A percentile compares a stretch with the other conserved stretches of the same genome.
phyloP scores from a whole-genome alignment of 2,113 vertebrate species.

The Bothrops jararaca region DNA sequence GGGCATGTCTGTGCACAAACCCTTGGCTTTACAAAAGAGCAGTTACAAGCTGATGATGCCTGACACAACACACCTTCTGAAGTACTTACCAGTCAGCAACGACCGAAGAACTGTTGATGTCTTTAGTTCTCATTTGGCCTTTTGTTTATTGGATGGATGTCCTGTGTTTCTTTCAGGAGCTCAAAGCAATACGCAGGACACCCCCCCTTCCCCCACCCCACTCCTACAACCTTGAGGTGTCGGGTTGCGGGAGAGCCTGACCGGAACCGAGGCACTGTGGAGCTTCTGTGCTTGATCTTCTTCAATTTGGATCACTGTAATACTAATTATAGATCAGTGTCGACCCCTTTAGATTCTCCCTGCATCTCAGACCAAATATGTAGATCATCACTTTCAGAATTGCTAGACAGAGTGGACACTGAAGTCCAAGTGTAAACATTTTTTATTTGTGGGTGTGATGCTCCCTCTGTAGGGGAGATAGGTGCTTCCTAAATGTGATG shows the following conservation, averaged over 20 bases:
- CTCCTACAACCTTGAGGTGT: neutral
- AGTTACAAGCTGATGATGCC: no score
- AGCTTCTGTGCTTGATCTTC: neutral
- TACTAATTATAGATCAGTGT: neutral
- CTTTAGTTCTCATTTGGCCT: neutral
- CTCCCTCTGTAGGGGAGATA: neutral
- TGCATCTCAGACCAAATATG: neutral
- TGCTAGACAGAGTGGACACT: neutral
- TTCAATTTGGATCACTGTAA: neutral
- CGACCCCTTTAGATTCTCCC: neutral
- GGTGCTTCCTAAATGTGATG: no score
- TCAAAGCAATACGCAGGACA: neutral
- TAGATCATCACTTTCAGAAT: neutral
- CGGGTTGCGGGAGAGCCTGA: neutral
- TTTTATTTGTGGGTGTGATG: neutral
- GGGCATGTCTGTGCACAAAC: neutral
- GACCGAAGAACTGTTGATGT: neutral
- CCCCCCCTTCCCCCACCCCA: neutral
- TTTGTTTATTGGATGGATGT: neutral
- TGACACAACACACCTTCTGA: neutral
- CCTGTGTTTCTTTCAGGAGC: neutral
- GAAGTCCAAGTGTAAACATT: neutral
- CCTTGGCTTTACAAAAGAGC: neutral
- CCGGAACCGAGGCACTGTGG: neutral
- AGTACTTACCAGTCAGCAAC: neutral